Percentiles rank a stretch among this genome's conserved stretches.
phyloP scores from a whole-genome alignment of 2,888 invertebrate genomes.

The Drosophila multiciliata region DNA sequence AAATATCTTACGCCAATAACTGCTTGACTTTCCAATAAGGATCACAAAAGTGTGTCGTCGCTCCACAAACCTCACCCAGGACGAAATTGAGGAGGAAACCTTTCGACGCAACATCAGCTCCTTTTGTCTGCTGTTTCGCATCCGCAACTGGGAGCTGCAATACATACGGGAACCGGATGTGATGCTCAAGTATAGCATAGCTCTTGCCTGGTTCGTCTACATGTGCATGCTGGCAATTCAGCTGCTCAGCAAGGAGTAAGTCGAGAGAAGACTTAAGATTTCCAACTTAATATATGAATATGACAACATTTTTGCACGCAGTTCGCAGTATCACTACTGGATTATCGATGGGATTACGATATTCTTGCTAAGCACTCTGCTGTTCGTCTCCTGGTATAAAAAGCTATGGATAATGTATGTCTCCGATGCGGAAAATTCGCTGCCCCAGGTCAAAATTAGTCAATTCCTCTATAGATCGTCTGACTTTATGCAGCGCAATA shows the following conservation, averaged over 20 bases:
- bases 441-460: conserved; percentile 86
- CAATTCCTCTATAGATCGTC: conserved; percentile 88
- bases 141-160: conserved; percentile 88
- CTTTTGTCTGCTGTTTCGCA: conserved; percentile 88
- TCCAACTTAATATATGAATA: not conserved
- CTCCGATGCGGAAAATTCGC: conserved; percentile 67
- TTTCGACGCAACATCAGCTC: conserved; percentile 85
- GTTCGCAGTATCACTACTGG: conserved; percentile 82
- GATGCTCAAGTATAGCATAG: conserved; percentile 92
- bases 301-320: not conserved
- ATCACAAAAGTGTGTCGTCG: conserved; percentile 80
- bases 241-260: conserved; percentile 86
- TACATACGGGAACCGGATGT: conserved; percentile 92
- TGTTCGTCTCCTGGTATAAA: conserved; percentile 91
- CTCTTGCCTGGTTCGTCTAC: conserved; percentile 87
- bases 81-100: conserved; percentile 83
- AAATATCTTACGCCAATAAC: not conserved
- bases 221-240: conserved; percentile 88
- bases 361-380: conserved; percentile 86
- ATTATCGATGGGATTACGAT: conserved; percentile 85
- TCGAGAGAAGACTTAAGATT: not conserved
- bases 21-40: conserved; percentile 45
- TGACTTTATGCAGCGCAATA: conserved; percentile 87
- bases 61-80: conserved; percentile 81
- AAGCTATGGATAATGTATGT: conserved; percentile 88